Evolutionary conservation across 2,888 invertebrate species (phyloP).

Genomic region (Andrena fulva): DNA sequence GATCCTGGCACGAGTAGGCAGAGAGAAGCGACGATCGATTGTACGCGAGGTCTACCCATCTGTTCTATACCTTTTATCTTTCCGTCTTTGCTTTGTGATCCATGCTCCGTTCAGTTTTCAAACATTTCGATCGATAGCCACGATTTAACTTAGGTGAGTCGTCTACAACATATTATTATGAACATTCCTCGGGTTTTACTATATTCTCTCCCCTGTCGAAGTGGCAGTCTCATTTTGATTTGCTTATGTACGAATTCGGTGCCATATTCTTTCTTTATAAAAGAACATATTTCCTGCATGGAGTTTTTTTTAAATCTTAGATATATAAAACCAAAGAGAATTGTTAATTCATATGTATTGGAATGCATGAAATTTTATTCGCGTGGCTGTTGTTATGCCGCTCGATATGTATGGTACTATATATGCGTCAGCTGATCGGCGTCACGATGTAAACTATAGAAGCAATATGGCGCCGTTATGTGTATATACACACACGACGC

Average conservation of each 20-base stretch:
- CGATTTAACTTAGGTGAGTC: conserved; percentile 23
- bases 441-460: conserved; percentile 37
- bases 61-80: conserved; percentile 5
- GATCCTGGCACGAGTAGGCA: background rate
- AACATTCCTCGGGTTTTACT: background rate
- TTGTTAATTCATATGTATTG: background rate
- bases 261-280: background rate
- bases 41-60: background rate
- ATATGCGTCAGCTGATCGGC: conserved; percentile 44
- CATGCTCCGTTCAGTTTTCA: conserved; percentile 1
- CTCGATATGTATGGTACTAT: background rate
- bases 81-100: background rate
- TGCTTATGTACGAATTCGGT: background rate
- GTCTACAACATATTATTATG: background rate
- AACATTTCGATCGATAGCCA: conserved; percentile 20
- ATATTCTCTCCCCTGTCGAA: no score
- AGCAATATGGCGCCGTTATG: conserved; percentile 39
- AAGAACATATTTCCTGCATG: background rate
- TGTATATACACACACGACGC: conserved; percentile 1
- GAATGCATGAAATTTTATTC: no score
- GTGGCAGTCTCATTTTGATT: no score
- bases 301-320: no score
- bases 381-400: background rate
- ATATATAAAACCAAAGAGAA: background rate
- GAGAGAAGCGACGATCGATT: conserved; percentile 24